Evolutionary conservation across 2,797 vertebrate genomes (phyloP).

Genomic region (Alosa sapidissima): DNA sequence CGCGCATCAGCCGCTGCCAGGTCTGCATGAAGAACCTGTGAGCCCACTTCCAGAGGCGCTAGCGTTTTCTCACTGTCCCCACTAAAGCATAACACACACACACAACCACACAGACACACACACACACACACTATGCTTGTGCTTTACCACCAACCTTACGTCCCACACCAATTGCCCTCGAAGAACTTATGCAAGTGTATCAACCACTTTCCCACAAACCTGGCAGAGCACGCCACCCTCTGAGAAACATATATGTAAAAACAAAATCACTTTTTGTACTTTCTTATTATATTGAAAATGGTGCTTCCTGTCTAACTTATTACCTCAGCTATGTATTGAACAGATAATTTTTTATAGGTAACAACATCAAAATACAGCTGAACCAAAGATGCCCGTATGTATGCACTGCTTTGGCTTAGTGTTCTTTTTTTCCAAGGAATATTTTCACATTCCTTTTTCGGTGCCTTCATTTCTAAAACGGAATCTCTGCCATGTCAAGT

Average conservation of each 20-base stretch:
- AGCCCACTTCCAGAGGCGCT: constrained; percentile 44
- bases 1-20: constrained; percentile 96
- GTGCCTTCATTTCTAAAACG: background rate
- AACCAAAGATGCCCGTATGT: constrained; percentile 72
- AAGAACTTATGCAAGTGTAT: constrained; percentile 25
- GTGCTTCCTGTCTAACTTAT: constrained; percentile 92
- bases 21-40: constrained; percentile 99
- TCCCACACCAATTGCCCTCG: constrained; percentile 42
- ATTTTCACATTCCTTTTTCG: background rate
- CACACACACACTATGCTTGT: constrained; percentile 9
- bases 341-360: constrained; percentile 41
- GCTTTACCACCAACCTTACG: background rate
- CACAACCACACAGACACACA: constrained; percentile 8
- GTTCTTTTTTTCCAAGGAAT: constrained; percentile 14
- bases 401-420: constrained; percentile 64
- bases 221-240: background rate
- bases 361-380: constrained; percentile 68
- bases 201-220: background rate
- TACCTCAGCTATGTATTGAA: constrained; percentile 81
- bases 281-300: constrained; percentile 69
- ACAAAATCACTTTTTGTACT: constrained; percentile 36
- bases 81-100: background rate
- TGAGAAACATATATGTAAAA: constrained; percentile 44
- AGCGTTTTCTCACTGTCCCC: background rate
- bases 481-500: background rate